Evolutionary conservation across 2,888 invertebrate genomes (phyloP).

Genomic region (Brenthis hecate): DNA sequence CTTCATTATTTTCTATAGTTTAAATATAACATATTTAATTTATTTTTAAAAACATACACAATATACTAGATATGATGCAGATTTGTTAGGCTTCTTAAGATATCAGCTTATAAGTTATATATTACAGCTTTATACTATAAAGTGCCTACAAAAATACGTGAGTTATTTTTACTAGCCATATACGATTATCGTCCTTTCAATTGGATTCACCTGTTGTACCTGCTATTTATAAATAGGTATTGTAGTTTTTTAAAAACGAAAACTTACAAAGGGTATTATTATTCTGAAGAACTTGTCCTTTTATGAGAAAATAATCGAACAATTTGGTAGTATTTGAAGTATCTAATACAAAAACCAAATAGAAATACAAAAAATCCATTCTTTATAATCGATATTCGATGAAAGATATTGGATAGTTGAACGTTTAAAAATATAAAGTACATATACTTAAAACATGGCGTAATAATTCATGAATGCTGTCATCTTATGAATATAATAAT

Average conservation of each 20-base stretch:
- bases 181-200: background rate
- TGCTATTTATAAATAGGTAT: conserved; percentile 9
- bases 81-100: conserved; percentile 10
- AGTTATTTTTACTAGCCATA: background rate
- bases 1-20: no score
- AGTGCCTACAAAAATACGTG: background rate
- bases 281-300: background rate
- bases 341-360: conserved; percentile 16
- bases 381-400: no score
- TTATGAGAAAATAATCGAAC: no score
- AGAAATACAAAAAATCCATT: no score
- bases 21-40: no score
- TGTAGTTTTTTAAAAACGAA: background rate
- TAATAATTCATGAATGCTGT: no score
- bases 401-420: no score
- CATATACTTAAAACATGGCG: no score
- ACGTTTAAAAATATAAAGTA: no score
- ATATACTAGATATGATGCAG: no score
- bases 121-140: background rate
- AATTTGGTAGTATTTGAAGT: background rate
- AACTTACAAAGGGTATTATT: background rate
- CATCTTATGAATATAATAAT: no score
- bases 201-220: conserved; percentile 7
- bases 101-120: conserved; percentile 15
- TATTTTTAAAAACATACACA: no score